phyloP scores from a whole-genome alignment of 2,797 vertebrate species.

The Rhyacichthys aspro region DNA sequence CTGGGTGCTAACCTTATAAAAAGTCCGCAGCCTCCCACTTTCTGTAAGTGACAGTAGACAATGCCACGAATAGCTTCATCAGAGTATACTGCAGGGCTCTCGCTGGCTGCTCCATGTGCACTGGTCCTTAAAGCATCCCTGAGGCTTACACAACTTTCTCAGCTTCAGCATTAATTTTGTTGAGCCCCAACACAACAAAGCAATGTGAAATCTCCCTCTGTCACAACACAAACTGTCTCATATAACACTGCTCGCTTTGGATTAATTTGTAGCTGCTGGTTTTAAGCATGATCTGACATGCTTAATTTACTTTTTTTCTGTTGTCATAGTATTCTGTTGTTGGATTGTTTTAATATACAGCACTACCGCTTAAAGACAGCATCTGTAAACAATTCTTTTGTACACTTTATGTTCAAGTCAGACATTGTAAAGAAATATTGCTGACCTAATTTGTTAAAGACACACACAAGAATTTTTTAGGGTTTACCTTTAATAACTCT shows the following conservation, averaged over 20 bases:
- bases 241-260: background rate
- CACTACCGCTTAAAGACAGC: too few species aligned
- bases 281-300: background rate
- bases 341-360: too few species aligned
- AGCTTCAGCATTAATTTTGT: constrained; percentile 36
- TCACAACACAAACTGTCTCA: background rate
- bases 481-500: too few species aligned
- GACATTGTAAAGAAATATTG: too few species aligned
- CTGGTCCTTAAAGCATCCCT: constrained; percentile 51
- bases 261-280: constrained; percentile 2
- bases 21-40: constrained; percentile 43
- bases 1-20: constrained; percentile 41
- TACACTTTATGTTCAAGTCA: too few species aligned
- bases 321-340: background rate
- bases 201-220: constrained; percentile 13
- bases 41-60: constrained; percentile 50
- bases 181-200: constrained; percentile 13
- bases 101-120: constrained; percentile 51
- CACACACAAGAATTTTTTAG: too few species aligned
- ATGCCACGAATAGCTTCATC: constrained; percentile 51
- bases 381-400: too few species aligned
- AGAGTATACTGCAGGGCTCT: constrained; percentile 33
- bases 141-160: constrained; percentile 51
- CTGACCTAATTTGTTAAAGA: too few species aligned
- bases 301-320: background rate